Percentiles rank a stretch among this genome's conserved stretches.
phyloP scores from a whole-genome alignment of 2,113 vertebrate species.

The Psophia crepitans region DNA sequence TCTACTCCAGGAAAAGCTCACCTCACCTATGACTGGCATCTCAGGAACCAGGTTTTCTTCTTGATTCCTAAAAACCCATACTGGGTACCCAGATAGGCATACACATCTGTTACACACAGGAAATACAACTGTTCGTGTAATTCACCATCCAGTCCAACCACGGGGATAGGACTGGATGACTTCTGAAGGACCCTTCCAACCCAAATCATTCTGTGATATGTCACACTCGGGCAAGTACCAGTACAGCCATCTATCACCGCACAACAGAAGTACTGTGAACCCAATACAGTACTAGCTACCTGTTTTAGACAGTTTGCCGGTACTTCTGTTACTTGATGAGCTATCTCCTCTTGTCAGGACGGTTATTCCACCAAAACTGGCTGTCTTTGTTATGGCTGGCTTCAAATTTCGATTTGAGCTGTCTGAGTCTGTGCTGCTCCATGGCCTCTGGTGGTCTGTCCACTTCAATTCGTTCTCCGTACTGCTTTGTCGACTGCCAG shows the following conservation, averaged over 20 bases:
- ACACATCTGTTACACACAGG: neutral
- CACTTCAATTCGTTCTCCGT: slow-evolving; percentile 87
- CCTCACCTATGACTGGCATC: neutral
- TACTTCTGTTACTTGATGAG: slow-evolving; percentile 78
- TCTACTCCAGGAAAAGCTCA: neutral
- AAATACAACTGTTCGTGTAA: neutral
- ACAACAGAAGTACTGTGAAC: neutral
- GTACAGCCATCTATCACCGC: neutral
- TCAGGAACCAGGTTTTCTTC: neutral
- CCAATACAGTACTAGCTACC: slow-evolving; percentile 76
- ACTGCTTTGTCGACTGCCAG: slow-evolving; percentile 92
- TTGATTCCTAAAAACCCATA: neutral
- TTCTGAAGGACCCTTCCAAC: neutral
- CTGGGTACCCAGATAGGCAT: neutral
- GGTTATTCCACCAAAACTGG: slow-evolving; percentile 82
- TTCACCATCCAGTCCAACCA: neutral
- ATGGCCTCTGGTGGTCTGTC: slow-evolving; percentile 86
- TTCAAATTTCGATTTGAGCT: slow-evolving; percentile 85
- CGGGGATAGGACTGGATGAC: neutral
- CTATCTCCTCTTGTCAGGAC: slow-evolving; percentile 81
- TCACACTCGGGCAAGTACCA: neutral
- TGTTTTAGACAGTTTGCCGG: slow-evolving; percentile 84
- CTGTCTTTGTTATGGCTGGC: slow-evolving; percentile 81
- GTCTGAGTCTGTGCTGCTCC: slow-evolving; percentile 97
- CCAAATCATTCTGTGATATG: neutral